Evolutionary conservation across 2,797 vertebrate species (phyloP), one percentile per base, ranked within the genome.

Genomic region (Tympanoctomys barrerae): DNA sequence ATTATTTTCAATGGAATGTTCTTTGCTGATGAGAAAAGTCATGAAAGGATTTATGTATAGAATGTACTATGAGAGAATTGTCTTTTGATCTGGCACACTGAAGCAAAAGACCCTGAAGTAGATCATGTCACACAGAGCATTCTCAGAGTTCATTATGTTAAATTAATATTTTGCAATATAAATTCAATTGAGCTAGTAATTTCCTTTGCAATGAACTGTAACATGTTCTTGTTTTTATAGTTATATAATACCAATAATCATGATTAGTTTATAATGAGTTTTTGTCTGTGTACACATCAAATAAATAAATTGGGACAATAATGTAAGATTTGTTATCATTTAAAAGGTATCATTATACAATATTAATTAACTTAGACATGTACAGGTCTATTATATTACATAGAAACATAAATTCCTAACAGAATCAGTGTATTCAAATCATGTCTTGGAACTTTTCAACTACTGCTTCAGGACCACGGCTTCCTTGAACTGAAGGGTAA

Each of bases 201-300:
- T 88, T 89, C 62, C 24, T 75, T 85, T 83, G 13, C 12, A 84
- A 13, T 80, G 59, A 83, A 46, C 36, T 90, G 46, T 64, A 70
- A 97, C 82, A 49, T 31, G 39, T 87, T 71, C 57, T 78, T 49
- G 13, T 54, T 82, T 82, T 90, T 87, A 83, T 61, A 46, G 5
- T 90, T 89, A 86, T 93, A 49, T 16, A 33, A 54, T 19, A 94
- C 31, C 13, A 89, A 86, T 73, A 92, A 73, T 3, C 57, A 61
- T 68, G 64, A 54, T 66, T 13, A 85, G 24, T 12, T 91, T 62
- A 78, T 70, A 68, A 14, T 7, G 82, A 71, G 36, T 59, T 97
- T 97, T 80, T 91, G 8, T 49, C 59, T 87, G 75, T 95, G 24
- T 73, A 81, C 2, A 39, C 77, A 89, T 87, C 24, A 93, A 95